Evolutionary conservation across 1,140 invertebrate genomes (phyloP).

Genomic region (Apis laboriosa): DNA sequence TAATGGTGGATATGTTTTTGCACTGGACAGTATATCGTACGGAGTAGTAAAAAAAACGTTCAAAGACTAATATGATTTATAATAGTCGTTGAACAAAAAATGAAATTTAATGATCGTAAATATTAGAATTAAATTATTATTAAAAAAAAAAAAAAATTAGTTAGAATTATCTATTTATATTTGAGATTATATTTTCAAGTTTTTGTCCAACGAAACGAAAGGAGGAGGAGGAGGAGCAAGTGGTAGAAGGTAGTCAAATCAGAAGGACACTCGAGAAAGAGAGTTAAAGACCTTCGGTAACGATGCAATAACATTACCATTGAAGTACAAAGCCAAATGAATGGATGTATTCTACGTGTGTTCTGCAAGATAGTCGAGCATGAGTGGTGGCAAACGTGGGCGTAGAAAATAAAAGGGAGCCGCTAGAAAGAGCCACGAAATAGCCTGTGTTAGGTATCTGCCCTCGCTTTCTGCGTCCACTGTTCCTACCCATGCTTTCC

Average conservation of each 20-base stretch:
- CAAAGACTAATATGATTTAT: too few relatives aligned
- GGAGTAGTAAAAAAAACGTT: too few relatives aligned
- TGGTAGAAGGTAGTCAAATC: slow-evolving; percentile 27
- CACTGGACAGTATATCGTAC: neutral
- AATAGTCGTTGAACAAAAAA: too few relatives aligned
- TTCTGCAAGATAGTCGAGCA: slow-evolving; percentile 40
- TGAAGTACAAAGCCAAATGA: slow-evolving; percentile 72
- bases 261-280: slow-evolving; percentile 14
- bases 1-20: neutral
- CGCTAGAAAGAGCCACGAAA: slow-evolving; percentile 65
- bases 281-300: slow-evolving; percentile 62
- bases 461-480: slow-evolving; percentile 40
- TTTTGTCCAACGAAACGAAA: neutral
- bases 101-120: too few relatives aligned
- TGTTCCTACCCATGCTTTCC: slow-evolving; percentile 21
- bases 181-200: too few relatives aligned
- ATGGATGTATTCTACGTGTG: slow-evolving; percentile 68
- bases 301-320: slow-evolving; percentile 76
- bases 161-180: too few relatives aligned
- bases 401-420: slow-evolving; percentile 67
- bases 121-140: too few relatives aligned
- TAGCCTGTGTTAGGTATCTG: slow-evolving; percentile 61
- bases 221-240: too few relatives aligned
- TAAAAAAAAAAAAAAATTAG: too few relatives aligned
- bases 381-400: slow-evolving; percentile 10